A percentile compares a stretch with the other conserved stretches of the same genome.
Evolutionary conservation across 2,113 vertebrate species (phyloP).

Genomic region (Caracal caracal): DNA sequence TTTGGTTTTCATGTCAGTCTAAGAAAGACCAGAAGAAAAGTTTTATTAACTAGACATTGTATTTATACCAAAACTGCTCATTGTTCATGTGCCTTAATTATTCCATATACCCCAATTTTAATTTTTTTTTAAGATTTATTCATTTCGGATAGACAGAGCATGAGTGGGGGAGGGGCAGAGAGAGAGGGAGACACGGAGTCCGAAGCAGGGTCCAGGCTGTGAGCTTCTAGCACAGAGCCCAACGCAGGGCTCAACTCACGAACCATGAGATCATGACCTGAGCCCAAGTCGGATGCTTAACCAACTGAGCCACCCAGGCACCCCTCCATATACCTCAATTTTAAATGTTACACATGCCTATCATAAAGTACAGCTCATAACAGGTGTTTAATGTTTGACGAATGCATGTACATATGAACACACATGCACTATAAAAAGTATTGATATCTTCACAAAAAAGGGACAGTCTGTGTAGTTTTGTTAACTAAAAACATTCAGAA

Average conservation of each 20-base stretch:
- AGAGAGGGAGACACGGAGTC: too few species aligned
- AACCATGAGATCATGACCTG: too few species aligned
- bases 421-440: neutral
- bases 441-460: neutral
- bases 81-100: neutral
- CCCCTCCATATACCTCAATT: neutral
- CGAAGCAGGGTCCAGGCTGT: too few species aligned
- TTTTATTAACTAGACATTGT: constrained; percentile 23
- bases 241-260: too few species aligned
- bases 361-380: neutral
- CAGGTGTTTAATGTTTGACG: neutral
- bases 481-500: neutral
- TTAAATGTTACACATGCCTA: neutral
- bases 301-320: too few species aligned
- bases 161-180: too few species aligned
- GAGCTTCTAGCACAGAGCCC: too few species aligned
- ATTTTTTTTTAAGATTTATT: neutral
- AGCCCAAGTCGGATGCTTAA: too few species aligned
- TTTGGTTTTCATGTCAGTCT: constrained; percentile 93
- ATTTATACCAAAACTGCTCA: neutral
- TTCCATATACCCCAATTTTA: neutral
- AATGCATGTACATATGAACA: neutral
- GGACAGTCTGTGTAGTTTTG: neutral
- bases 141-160: too few species aligned
- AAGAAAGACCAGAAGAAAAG: constrained; percentile 35